phyloP scores from a whole-genome alignment of 2,797 vertebrate species.

The Sardinella longiceps region DNA sequence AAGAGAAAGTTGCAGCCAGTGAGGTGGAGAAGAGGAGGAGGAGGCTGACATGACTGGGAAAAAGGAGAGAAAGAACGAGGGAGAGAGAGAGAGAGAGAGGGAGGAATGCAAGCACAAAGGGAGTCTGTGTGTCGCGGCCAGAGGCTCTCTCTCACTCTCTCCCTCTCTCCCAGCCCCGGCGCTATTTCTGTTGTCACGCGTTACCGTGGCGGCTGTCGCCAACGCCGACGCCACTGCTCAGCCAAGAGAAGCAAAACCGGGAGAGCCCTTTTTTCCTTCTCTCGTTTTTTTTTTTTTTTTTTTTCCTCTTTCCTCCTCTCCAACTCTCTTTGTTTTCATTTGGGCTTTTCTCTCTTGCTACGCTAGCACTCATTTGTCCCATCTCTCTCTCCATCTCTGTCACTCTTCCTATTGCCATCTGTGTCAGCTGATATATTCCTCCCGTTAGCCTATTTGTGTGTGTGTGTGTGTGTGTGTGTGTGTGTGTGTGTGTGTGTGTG shows the following conservation, averaged over 20 bases:
- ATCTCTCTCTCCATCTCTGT: background rate
- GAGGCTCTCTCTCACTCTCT: background rate
- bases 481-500: too few relatives aligned
- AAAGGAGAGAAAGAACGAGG: background rate
- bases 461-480: background rate
- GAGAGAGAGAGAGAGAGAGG: background rate
- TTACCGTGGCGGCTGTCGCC: constrained; percentile 17
- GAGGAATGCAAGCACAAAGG: constrained; percentile 15
- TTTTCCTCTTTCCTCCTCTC: constrained; percentile 27
- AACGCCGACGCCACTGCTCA: background rate
- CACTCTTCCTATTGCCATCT: constrained; percentile 25
- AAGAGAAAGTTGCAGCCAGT: constrained; percentile 67
- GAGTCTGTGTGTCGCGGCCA: background rate
- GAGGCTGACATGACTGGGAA: constrained; percentile 21
- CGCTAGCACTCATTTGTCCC: background rate
- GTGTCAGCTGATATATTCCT: constrained; percentile 31
- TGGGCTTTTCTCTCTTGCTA: background rate
- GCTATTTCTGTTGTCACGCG: constrained; percentile 18
- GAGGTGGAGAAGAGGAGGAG: background rate
- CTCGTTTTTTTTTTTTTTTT: constrained; percentile 24
- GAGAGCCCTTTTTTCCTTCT: constrained; percentile 9
- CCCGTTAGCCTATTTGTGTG: background rate
- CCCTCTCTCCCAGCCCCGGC: background rate
- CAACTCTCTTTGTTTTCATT: background rate
- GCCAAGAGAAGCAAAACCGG: background rate